Evolutionary conservation across 2,113 vertebrate species (phyloP).

Genomic region (Gambusia holbrooki): DNA sequence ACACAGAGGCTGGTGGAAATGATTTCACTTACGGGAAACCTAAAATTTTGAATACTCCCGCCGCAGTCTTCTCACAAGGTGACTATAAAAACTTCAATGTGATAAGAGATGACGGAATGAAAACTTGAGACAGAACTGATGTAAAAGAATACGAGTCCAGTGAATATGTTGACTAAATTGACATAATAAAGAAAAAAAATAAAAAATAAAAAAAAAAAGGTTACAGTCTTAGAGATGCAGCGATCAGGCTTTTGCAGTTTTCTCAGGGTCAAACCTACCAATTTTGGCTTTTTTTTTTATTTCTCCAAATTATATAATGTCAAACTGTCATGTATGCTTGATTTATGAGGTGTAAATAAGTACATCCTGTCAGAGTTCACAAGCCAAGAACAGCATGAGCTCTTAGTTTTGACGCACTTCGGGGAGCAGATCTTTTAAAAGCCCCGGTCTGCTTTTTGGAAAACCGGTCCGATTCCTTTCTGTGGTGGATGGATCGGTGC

Average conservation of each 20-base stretch:
- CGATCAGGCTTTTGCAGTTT: background rate
- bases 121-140: background rate
- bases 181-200: too few species aligned
- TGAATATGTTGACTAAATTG: background rate
- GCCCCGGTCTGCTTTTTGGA: background rate
- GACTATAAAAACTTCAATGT: background rate
- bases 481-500: background rate
- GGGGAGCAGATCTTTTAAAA: background rate
- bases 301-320: background rate
- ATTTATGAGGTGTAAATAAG: too few species aligned
- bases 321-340: background rate
- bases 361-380: background rate
- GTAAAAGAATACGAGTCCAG: background rate
- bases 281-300: background rate
- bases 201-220: background rate
- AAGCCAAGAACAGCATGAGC: background rate
- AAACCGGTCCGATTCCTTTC: background rate
- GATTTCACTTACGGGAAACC: background rate
- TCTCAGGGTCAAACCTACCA: background rate
- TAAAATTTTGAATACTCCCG: background rate
- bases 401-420: background rate
- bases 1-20: background rate
- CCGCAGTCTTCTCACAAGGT: background rate
- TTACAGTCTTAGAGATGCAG: background rate
- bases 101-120: background rate